These are phyloP conservation scores for Drosophila emarginata DNA, from an alignment of 2,888 invertebrate species.

Conservation along the genomic window DNA sequence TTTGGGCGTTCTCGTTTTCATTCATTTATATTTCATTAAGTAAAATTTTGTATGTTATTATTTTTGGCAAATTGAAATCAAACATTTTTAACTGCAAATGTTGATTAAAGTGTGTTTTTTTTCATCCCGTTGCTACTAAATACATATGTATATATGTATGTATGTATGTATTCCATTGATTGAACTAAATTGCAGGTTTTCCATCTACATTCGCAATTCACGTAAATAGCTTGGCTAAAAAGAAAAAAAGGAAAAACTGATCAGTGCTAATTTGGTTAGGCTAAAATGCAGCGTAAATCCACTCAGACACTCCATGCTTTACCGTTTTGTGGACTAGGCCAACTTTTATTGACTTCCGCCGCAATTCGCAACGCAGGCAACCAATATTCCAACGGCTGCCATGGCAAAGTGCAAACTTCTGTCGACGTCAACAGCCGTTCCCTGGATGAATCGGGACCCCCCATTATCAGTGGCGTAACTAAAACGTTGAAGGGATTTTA, in stretches of 20 bases:
- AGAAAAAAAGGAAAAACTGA: neutral
- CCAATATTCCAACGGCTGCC: slow-evolving; percentile 11
- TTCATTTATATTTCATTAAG: neutral
- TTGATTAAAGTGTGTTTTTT: slow-evolving; percentile 7
- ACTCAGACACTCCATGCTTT: slow-evolving; percentile 29
- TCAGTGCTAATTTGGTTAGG: slow-evolving; percentile 35
- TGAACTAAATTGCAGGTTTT: too few species aligned
- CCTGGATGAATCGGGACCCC: neutral
- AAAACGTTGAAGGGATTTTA: neutral
- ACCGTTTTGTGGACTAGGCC: slow-evolving; percentile 51
- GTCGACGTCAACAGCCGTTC: slow-evolving; percentile 39
- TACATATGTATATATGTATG: too few species aligned
- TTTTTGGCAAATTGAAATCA: neutral
- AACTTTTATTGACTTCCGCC: slow-evolving; percentile 75
- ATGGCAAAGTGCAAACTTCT: slow-evolving; percentile 64
- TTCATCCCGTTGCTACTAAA: too few species aligned
- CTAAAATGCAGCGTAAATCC: slow-evolving; percentile 23
- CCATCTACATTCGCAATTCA: neutral
- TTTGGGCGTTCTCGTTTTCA: neutral
- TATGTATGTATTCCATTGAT: neutral
- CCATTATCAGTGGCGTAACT: neutral
- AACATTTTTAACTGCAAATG: neutral
- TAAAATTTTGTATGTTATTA: neutral
- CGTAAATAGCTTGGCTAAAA: neutral
- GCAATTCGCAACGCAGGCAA: slow-evolving; percentile 37